These are phyloP conservation scores for Euclidia mi DNA, from an alignment of 2,888 invertebrate genomes.

Conservation along the genomic window DNA sequence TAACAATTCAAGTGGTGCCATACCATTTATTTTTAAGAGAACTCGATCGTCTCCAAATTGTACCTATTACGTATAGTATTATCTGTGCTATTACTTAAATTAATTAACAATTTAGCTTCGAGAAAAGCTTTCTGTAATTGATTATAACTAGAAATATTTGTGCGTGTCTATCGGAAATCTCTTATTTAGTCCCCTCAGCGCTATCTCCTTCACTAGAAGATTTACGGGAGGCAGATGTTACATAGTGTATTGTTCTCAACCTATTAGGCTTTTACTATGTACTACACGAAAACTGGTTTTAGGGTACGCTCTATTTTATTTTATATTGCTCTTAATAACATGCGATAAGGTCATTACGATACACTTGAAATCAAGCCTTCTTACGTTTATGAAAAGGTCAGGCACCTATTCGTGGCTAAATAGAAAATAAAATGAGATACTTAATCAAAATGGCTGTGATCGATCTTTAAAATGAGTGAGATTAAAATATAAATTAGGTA, in stretches of 20 bases:
- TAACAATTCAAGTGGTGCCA: conserved; percentile 48
- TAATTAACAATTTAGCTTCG: conserved; percentile 59
- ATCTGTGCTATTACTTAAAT: too few species aligned
- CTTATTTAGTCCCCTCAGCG: conserved; percentile 4
- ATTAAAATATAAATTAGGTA: conserved; percentile 51
- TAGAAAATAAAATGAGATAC: conserved; percentile 31
- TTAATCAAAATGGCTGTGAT: conserved; percentile 25
- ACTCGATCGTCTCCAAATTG: conserved; percentile 52
- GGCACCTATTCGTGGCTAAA: conserved; percentile 13
- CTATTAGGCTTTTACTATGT: conserved; percentile 33
- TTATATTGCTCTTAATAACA: conserved; percentile 15
- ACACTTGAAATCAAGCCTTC: conserved; percentile 13
- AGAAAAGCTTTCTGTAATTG: conserved; percentile 38
- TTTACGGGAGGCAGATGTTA: conserved; percentile 41
- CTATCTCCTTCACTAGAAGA: conserved; percentile 39
- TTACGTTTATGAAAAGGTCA: conserved; percentile 32
- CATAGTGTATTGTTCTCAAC: conserved; percentile 35
- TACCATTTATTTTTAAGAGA: conserved; percentile 45
- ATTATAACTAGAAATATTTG: conserved; percentile 36
- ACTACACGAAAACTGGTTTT: conserved; percentile 23
- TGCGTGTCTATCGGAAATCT: conserved; percentile 33
- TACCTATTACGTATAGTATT: too few species aligned
- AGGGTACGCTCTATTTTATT: conserved; percentile 15
- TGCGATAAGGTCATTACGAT: background rate
- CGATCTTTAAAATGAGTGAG: conserved; percentile 20